Percentiles rank a stretch among this genome's conserved stretches.
Conservation (phyloP, 2,797 vertebrate genomes). For the Molossus molossus region DNA sequence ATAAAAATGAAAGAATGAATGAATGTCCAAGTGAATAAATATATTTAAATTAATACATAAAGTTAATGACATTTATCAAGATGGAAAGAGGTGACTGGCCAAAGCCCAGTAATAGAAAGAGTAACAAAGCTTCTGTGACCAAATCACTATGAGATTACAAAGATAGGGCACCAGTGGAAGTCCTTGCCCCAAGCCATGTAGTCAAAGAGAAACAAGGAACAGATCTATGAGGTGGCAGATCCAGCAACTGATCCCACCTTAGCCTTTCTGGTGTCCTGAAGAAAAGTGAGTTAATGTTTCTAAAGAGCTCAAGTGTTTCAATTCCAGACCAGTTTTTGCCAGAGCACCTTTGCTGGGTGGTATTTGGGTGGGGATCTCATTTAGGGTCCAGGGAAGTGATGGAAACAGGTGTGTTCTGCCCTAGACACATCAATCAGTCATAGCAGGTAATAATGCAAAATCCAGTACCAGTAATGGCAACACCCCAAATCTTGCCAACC, state of each 20-base stretch:
- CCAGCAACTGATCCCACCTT: not conserved
- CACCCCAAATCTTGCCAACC: slow-evolving; percentile 28
- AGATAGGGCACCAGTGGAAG: not conserved
- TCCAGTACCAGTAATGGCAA: not conserved
- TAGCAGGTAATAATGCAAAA: not conserved
- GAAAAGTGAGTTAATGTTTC: slow-evolving; percentile 22
- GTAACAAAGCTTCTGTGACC: slow-evolving; percentile 6
- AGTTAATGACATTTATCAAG: slow-evolving; percentile 13
- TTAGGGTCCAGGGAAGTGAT: not conserved
- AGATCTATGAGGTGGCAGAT: not conserved
- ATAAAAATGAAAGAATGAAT: slow-evolving; percentile 40
- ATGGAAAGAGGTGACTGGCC: slow-evolving; percentile 1
- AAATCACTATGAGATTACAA: slow-evolving; percentile 28
- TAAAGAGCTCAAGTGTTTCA: not conserved
- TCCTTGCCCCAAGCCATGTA: not conserved
- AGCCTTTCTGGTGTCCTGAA: not conserved
- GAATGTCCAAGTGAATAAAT: not conserved
- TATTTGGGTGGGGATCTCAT: not conserved
- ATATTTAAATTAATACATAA: slow-evolving; percentile 28
- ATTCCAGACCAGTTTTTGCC: slow-evolving; percentile 11
- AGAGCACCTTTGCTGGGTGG: not conserved
- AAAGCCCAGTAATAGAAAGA: slow-evolving; percentile 42
- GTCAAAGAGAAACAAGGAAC: not conserved
- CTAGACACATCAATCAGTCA: not conserved
- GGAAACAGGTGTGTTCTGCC: not conserved